Percentiles rank a stretch among this genome's conserved stretches.
These are phyloP conservation scores for Apogon talboti DNA, from an alignment of 2,797 vertebrate genomes.

Conservation along the genomic window DNA sequence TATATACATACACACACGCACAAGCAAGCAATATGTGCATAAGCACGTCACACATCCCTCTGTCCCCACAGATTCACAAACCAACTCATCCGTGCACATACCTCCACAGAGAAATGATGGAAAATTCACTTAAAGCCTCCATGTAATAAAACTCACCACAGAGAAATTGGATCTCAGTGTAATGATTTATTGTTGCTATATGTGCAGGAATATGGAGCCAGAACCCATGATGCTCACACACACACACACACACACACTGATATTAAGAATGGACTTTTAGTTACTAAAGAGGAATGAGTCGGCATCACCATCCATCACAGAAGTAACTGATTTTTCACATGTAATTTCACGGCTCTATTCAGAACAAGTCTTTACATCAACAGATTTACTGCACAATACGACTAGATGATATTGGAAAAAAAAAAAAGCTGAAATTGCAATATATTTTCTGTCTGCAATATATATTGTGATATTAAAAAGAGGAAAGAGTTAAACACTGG, in stretches of 20 bases:
- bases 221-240: conserved; percentile 10
- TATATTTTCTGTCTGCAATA: no score
- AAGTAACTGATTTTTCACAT: conserved; percentile 20
- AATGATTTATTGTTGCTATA: conserved; percentile 54
- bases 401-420: no score
- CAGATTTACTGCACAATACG: not conserved
- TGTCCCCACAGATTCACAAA: conserved; percentile 14
- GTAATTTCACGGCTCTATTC: conserved; percentile 18
- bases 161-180: conserved; percentile 47
- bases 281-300: conserved; percentile 26
- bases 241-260: conserved; percentile 28
- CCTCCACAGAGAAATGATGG: conserved; percentile 33
- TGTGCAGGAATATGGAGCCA: conserved; percentile 16
- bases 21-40: not conserved
- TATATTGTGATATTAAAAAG: no score
- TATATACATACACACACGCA: conserved; percentile 7
- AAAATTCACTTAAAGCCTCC: conserved; percentile 47
- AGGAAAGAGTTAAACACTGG: not conserved
- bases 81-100: conserved; percentile 1
- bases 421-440: no score
- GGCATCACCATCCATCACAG: not conserved
- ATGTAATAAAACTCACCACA: conserved; percentile 43
- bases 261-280: conserved; percentile 11
- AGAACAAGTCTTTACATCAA: conserved; percentile 18
- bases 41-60: conserved; percentile 3